Conservation (phyloP, 2,113 vertebrate genomes). For the Pica pica region DNA sequence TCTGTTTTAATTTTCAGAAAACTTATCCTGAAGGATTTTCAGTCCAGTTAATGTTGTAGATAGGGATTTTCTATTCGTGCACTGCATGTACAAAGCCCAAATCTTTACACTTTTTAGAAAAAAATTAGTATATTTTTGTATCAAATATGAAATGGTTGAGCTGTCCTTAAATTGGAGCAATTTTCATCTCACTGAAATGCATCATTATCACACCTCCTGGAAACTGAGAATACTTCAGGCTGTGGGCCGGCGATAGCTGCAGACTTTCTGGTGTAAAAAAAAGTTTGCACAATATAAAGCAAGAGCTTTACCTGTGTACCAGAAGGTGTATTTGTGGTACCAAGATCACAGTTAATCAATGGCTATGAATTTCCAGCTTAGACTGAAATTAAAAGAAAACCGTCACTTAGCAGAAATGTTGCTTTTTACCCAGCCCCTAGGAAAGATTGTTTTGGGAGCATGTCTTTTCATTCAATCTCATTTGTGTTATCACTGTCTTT, state of each 20-base stretch:
- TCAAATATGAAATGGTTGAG: not conserved
- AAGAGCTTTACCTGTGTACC: not conserved
- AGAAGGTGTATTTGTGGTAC: not conserved
- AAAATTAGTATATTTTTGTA: not conserved
- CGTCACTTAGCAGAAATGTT: not conserved
- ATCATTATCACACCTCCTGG: not conserved
- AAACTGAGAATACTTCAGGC: not conserved
- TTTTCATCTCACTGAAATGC: not conserved
- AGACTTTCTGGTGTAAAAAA: not conserved
- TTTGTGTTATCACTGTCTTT: not conserved
- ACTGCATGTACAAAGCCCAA: not conserved
- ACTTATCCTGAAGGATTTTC: not conserved
- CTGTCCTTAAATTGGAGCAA: not conserved
- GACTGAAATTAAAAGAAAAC: not conserved
- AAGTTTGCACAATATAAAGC: not conserved
- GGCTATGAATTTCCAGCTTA: not conserved
- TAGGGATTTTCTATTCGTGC: not conserved
- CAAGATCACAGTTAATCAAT: not conserved
- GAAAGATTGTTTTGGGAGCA: not conserved
- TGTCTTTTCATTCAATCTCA: not conserved
- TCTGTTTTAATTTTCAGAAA: constrained; percentile 6
- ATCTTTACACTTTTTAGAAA: not conserved
- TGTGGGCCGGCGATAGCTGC: not conserved
- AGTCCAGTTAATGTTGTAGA: not conserved
- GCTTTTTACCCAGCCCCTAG: not conserved